phyloP scores from a whole-genome alignment of 2,888 invertebrate genomes.

The Netelia virgata region DNA sequence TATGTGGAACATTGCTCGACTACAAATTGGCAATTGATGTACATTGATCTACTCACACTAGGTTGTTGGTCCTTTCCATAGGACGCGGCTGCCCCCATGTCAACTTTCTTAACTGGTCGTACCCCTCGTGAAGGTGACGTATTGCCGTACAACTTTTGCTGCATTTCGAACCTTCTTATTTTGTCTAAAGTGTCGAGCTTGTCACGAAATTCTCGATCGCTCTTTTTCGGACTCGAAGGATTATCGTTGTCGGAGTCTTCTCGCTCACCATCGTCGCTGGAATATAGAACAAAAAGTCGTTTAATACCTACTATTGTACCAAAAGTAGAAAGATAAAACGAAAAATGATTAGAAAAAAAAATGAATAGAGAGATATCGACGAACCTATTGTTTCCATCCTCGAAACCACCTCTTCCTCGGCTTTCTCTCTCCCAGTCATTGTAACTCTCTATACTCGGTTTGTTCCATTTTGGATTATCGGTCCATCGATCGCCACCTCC shows the following conservation, averaged over 20 bases:
- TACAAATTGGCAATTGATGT: constrained; percentile 17
- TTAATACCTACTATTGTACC: background rate
- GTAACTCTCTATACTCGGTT: constrained; percentile 82
- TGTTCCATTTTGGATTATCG: constrained; percentile 84
- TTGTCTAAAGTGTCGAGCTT: constrained; percentile 82
- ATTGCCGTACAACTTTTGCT: constrained; percentile 79
- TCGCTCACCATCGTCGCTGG: constrained; percentile 88
- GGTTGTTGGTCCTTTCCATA: constrained; percentile 86
- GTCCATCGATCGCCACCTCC: constrained; percentile 85
- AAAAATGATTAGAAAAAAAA: constrained; percentile 6
- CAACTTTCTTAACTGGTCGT: constrained; percentile 87
- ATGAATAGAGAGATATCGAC: background rate
- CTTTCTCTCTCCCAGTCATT: constrained; percentile 84
- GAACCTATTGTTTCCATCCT: constrained; percentile 85
- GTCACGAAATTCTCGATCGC: constrained; percentile 87
- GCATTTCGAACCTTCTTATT: constrained; percentile 82
- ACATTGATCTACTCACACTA: constrained; percentile 64
- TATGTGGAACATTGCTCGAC: background rate
- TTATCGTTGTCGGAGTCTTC: constrained; percentile 90
- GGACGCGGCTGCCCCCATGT: constrained; percentile 89
- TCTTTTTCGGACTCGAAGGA: constrained; percentile 83
- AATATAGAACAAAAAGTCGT: constrained; percentile 17
- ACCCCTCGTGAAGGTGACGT: constrained; percentile 83
- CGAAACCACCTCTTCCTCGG: constrained; percentile 81
- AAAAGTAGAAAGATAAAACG: background rate